Conservation (phyloP, 2,888 invertebrate species). For the Catocala fraxini region DNA sequence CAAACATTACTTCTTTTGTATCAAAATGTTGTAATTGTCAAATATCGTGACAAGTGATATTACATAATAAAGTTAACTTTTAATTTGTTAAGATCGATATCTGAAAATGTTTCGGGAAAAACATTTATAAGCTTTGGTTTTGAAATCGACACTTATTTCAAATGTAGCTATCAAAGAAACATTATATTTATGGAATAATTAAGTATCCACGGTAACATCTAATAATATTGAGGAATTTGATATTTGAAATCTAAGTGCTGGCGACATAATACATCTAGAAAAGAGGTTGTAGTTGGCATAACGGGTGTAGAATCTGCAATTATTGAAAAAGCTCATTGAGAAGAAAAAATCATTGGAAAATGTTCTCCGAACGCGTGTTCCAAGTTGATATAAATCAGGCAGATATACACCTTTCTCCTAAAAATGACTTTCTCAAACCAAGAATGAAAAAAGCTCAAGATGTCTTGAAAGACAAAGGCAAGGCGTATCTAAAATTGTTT, state of each 20-base stretch:
- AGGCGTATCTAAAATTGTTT: constrained; percentile 72
- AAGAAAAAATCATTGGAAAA: constrained; percentile 27
- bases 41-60: constrained; percentile 8
- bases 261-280: no score
- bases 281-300: no score
- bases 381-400: constrained; percentile 64
- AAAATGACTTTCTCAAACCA: constrained; percentile 2
- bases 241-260: no score
- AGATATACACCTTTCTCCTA: constrained; percentile 47
- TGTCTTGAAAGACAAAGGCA: constrained; percentile 49
- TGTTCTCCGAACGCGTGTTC: constrained; percentile 59
- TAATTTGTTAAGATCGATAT: constrained; percentile 29
- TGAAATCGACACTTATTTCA: neutral
- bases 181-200: neutral
- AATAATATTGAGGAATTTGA: no score
- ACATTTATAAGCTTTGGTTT: neutral
- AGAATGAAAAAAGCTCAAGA: constrained; percentile 23
- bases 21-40: neutral
- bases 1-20: neutral
- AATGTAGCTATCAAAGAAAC: neutral
- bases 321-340: neutral
- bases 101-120: neutral
- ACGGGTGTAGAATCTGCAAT: no score
- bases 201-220: no score
- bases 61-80: constrained; percentile 10